A percentile compares a stretch with the other conserved stretches of the same genome.
Evolutionary conservation across 2,888 invertebrate genomes (phyloP).

Genomic region (Leptinotarsa rubiginosa): DNA sequence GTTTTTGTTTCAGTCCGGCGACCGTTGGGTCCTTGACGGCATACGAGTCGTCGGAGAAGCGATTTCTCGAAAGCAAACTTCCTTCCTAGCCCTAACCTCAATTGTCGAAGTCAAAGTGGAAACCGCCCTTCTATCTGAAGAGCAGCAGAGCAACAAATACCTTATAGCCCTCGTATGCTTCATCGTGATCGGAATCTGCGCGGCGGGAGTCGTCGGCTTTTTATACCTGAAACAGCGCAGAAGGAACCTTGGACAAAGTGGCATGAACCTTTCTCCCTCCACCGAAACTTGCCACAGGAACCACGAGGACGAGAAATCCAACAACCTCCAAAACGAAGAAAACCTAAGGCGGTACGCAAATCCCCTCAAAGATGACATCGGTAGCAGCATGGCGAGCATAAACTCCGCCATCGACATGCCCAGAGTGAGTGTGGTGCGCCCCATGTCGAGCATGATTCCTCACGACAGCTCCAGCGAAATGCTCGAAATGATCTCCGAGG

Average conservation of each 20-base stretch:
- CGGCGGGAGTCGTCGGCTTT: constrained; percentile 65
- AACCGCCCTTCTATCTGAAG: constrained; percentile 73
- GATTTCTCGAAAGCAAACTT: constrained; percentile 73
- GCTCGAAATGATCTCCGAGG: constrained; percentile 73
- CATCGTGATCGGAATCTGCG: constrained; percentile 63
- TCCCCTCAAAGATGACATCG: constrained; percentile 67
- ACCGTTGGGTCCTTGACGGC: constrained; percentile 69
- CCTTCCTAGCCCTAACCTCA: constrained; percentile 75
- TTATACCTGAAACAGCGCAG: constrained; percentile 72
- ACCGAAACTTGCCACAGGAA: constrained; percentile 73
- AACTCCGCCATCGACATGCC: constrained; percentile 64
- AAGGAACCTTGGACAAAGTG: constrained; percentile 68
- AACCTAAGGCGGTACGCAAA: constrained; percentile 72
- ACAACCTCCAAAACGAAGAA: constrained; percentile 92
- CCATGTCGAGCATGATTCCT: constrained; percentile 65
- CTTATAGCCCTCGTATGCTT: constrained; percentile 67
- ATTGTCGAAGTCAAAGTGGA: constrained; percentile 83
- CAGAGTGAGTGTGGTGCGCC: constrained; percentile 65
- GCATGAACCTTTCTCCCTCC: constrained; percentile 69
- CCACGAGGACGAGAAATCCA: constrained; percentile 88
- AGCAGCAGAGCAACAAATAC: constrained; percentile 68
- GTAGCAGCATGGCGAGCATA: constrained; percentile 57
- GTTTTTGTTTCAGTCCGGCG: constrained; percentile 67
- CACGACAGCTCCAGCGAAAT: constrained; percentile 71
- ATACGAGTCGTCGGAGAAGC: constrained; percentile 73